Percentiles rank a stretch among this genome's conserved stretches.
Evolutionary conservation across 2,113 vertebrate genomes (phyloP).

Genomic region (Maccullochella peelii): DNA sequence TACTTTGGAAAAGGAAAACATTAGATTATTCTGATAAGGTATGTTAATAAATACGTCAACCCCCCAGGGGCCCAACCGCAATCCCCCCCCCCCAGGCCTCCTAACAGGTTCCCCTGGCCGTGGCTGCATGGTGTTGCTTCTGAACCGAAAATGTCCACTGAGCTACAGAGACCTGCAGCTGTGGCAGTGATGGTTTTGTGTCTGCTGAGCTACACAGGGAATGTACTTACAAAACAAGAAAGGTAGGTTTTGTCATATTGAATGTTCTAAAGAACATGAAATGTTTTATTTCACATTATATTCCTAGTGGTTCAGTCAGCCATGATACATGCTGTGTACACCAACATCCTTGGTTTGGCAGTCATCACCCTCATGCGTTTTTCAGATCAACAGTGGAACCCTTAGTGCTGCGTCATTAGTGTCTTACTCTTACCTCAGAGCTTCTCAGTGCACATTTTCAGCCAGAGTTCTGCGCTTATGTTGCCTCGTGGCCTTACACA

Average conservation of each 20-base stretch:
- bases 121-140: no score
- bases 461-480: neutral
- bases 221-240: neutral
- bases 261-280: neutral
- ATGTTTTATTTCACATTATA: neutral
- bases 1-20: neutral
- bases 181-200: no score
- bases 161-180: no score
- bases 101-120: no score
- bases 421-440: neutral
- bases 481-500: constrained; percentile 36
- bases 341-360: neutral
- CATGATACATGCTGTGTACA: neutral
- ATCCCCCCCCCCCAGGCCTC: no score
- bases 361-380: neutral
- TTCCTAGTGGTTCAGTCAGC: neutral
- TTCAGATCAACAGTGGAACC: neutral
- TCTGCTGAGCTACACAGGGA: neutral
- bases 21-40: neutral
- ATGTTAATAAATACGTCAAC: neutral
- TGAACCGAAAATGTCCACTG: no score
- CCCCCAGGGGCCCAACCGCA: no score
- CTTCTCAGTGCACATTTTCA: neutral
- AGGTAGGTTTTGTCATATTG: no score
- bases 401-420: neutral